These are phyloP conservation scores for Mesorhabditis sp. DNA, from an alignment of 2,888 invertebrate species.

Conservation along the genomic window DNA sequence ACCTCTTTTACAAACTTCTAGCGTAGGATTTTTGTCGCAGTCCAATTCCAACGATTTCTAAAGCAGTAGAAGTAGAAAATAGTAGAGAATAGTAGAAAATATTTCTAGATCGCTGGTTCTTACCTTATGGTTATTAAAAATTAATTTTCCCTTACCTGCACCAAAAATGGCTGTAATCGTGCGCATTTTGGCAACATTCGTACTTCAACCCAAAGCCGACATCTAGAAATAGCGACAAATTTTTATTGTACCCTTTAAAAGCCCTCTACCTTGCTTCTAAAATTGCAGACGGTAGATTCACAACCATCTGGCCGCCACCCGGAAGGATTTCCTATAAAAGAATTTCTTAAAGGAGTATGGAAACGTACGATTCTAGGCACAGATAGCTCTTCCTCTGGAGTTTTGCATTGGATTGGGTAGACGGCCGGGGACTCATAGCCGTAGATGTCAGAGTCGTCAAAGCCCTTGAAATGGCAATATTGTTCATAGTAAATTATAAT, in stretches of 20 bases:
- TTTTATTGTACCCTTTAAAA: background rate
- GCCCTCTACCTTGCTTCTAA: conserved; percentile 26
- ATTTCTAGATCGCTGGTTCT: background rate
- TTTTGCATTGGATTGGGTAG: conserved; percentile 49
- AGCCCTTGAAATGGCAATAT: conserved; percentile 29
- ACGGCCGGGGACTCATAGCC: conserved; percentile 49
- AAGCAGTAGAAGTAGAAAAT: background rate
- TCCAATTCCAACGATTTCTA: conserved; percentile 49
- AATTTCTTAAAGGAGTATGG: background rate
- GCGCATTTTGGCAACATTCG: conserved; percentile 45
- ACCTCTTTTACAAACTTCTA: conserved; percentile 44
- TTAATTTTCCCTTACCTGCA: conserved; percentile 16
- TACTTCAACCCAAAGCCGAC: conserved; percentile 49
- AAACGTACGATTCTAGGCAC: conserved; percentile 34
- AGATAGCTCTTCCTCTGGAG: conserved; percentile 43
- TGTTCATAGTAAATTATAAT: too few species aligned
- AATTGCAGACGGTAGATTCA: conserved; percentile 42
- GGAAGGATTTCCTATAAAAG: conserved; percentile 38
- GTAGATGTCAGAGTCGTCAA: conserved; percentile 46
- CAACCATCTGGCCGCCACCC: conserved; percentile 45
- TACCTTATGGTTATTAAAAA: background rate
- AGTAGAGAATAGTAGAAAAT: background rate
- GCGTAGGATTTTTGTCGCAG: conserved; percentile 42
- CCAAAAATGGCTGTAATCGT: conserved; percentile 43
- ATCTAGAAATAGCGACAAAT: conserved; percentile 16